Evolutionary conservation across 2,888 invertebrate species (phyloP).

Genomic region (Tuta absoluta): DNA sequence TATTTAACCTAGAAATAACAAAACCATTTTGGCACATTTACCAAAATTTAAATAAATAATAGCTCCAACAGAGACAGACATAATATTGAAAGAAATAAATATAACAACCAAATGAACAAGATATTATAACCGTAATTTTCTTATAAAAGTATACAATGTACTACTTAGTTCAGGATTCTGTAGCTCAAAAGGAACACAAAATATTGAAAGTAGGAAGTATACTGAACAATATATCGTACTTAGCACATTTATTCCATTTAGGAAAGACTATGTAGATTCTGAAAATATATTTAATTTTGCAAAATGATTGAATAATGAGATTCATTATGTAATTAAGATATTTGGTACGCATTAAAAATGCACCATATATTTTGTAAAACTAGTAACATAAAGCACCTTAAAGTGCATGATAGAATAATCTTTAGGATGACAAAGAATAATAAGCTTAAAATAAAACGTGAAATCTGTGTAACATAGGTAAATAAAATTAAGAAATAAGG

Average conservation of each 20-base stretch:
- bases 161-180: neutral
- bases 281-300: neutral
- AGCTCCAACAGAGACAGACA: neutral
- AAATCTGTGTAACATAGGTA: constrained; percentile 2
- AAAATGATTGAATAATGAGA: neutral
- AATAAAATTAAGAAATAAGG: constrained; percentile 3
- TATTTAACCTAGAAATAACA: constrained; percentile 17
- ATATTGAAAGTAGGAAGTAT: too few species aligned
- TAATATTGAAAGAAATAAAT: neutral
- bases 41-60: constrained; percentile 47
- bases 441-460: neutral
- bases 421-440: neutral
- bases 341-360: neutral
- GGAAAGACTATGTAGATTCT: neutral
- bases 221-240: neutral
- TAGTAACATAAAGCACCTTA: neutral
- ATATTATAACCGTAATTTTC: neutral
- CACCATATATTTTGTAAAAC: neutral
- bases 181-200: too few species aligned
- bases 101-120: neutral
- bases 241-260: neutral
- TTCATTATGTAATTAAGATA: neutral
- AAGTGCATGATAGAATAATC: neutral
- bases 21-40: constrained; percentile 63
- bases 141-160: neutral